Evolutionary conservation across 2,888 invertebrate species (phyloP), one percentile per base, ranked within the genome.

Genomic region (Euzetes globulus): DNA sequence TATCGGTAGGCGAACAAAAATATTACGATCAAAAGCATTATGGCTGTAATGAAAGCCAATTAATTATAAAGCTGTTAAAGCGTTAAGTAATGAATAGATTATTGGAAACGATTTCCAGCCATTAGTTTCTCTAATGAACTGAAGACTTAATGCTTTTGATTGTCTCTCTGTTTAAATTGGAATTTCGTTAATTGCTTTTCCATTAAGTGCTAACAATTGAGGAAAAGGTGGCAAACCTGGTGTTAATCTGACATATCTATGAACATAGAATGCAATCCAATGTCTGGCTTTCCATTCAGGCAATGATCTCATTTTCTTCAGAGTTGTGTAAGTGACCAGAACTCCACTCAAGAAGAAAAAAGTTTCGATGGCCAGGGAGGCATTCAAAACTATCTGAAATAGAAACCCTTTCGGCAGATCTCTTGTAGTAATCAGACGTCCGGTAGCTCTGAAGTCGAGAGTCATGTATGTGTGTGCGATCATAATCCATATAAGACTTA

Each of bases 271-370:
- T 2, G 11, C 37, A 15, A 71, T 13, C 74, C 74, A 74, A 50
- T 71, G 33, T 7, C 15, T 72, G 27, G 22, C 22, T 6, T 7
- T 19, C 55, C 41, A 52, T 9, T 41, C n/a, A 11, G 19, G 58
- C 7, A 19, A 13, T 7, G 71, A 37, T 17, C 29, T 29, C 58
- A 74, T 45, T 19, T 47, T 33, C 29, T 33, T 72, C 15, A 72
- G 25, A n/a, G 58, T 37, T 1, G 22, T 50, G 17, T 63, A 63
- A 41, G 58, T 73, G 52, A 71, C 47, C 15, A 72, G 25, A n/a
- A 73, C 70, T 74, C 68, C 77, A 75, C 78, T 77, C 6, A 77
- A 73, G 70, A 72, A 78, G 52, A 77, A 78, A 37, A 78, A 78
- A 7, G 78, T 78, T 33, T 78, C 78, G 2, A 78, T 76, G 0